phyloP scores from a whole-genome alignment of 2,888 invertebrate species.

The Rapana venosa region DNA sequence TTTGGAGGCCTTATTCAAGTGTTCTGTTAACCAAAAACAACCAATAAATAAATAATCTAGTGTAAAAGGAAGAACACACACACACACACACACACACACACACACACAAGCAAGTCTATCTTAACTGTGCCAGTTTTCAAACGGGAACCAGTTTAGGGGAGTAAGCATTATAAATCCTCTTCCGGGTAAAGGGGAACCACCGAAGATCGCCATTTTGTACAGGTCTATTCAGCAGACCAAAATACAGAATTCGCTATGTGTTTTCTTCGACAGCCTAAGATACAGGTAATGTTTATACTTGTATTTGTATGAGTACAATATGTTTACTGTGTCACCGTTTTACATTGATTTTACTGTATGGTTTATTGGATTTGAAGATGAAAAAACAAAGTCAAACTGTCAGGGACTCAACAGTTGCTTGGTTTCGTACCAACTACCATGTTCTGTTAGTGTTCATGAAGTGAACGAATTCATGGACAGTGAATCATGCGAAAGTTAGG shows the following conservation, averaged over 20 bases:
- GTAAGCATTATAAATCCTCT: not conserved
- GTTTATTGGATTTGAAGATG: not conserved
- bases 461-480: not conserved
- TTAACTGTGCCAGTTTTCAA: not conserved
- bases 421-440: conserved; percentile 23
- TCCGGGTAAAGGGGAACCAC: conserved; percentile 29
- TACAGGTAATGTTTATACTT: not conserved
- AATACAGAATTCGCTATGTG: not conserved
- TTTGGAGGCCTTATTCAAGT: no score
- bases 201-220: conserved; percentile 23
- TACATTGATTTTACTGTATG: not conserved
- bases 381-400: not conserved
- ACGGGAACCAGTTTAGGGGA: conserved; percentile 3
- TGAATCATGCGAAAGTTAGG: conserved; percentile 10
- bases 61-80: no score
- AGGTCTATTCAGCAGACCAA: not conserved
- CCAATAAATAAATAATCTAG: no score
- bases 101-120: no score
- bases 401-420: not conserved
- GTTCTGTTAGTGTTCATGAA: not conserved
- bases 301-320: not conserved
- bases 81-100: no score
- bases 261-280: not conserved
- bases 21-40: no score
- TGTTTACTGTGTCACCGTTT: not conserved